Conservation (phyloP, 2,113 vertebrate genomes). For the Brachionichthys hirsutus region DNA sequence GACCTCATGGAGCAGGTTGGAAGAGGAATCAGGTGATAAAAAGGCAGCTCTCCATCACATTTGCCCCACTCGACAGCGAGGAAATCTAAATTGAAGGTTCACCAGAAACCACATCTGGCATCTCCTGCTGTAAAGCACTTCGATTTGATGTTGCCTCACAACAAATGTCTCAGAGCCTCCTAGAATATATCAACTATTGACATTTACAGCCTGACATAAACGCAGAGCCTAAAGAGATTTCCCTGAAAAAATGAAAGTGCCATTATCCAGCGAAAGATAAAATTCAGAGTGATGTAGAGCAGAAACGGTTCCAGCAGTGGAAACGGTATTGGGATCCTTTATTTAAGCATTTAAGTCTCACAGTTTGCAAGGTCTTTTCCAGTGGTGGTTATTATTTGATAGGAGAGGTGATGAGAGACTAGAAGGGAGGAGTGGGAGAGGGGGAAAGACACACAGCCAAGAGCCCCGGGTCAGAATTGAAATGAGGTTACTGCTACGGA, state of each 20-base stretch:
- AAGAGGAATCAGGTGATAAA: conserved; percentile 23
- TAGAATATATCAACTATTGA: conserved; percentile 22
- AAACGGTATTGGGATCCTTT: no score
- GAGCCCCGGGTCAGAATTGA: no score
- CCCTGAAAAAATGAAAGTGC: background rate
- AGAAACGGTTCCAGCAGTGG: no score
- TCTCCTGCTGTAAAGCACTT: conserved; percentile 15
- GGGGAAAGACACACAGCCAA: no score
- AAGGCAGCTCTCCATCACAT: conserved; percentile 15
- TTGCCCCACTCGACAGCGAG: conserved; percentile 16
- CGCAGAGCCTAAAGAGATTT: background rate
- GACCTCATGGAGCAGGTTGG: conserved; percentile 15
- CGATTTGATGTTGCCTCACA: conserved; percentile 10
- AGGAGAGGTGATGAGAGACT: no score
- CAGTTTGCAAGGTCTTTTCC: no score
- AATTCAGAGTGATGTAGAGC: no score
- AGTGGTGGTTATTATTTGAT: no score
- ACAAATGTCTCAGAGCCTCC: conserved; percentile 3
- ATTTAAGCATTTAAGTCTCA: no score
- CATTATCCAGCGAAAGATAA: background rate
- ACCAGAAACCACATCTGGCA: conserved; percentile 9
- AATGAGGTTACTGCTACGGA: no score
- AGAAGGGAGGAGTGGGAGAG: no score
- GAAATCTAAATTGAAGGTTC: conserved; percentile 30
- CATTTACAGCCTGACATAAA: conserved; percentile 10